Percentiles rank a stretch among this genome's conserved stretches.
Conservation (phyloP, 2,113 vertebrate species). For the Thunnus thynnus region DNA sequence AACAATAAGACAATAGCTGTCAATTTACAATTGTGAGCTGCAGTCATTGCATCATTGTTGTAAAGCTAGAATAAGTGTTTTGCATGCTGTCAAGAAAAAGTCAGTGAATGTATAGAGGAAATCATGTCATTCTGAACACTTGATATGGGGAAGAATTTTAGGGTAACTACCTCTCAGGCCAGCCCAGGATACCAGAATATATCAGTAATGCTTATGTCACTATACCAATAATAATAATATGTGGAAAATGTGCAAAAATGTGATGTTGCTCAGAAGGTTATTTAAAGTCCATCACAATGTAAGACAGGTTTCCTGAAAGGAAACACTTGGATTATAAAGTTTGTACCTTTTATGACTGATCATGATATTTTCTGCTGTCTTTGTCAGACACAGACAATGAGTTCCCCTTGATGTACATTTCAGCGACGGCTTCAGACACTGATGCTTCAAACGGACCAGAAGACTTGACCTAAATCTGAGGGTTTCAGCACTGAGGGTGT, state of each 20-base stretch:
- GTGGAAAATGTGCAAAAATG: neutral
- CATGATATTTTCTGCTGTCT: slow-evolving; percentile 3
- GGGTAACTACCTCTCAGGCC: no score
- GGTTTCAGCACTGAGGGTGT: neutral
- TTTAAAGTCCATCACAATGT: neutral
- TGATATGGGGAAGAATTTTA: no score
- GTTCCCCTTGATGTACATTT: slow-evolving; percentile 3
- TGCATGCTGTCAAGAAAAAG: no score
- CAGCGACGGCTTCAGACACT: neutral
- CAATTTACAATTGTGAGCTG: neutral
- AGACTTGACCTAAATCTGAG: neutral
- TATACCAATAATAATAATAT: neutral
- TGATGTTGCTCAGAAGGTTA: neutral
- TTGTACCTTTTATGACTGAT: neutral
- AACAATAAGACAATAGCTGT: neutral
- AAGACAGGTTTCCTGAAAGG: neutral
- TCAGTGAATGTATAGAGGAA: no score
- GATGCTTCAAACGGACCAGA: slow-evolving; percentile 8
- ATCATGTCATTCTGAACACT: no score
- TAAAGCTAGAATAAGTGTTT: slow-evolving; percentile 7
- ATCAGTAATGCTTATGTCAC: no score
- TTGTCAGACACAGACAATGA: neutral
- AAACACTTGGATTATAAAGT: neutral
- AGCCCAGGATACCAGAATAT: no score
- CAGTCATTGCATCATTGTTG: neutral